A percentile compares a stretch with the other conserved stretches of the same genome.
Evolutionary conservation across 2,113 vertebrate species (phyloP).

Genomic region (Riparia riparia): DNA sequence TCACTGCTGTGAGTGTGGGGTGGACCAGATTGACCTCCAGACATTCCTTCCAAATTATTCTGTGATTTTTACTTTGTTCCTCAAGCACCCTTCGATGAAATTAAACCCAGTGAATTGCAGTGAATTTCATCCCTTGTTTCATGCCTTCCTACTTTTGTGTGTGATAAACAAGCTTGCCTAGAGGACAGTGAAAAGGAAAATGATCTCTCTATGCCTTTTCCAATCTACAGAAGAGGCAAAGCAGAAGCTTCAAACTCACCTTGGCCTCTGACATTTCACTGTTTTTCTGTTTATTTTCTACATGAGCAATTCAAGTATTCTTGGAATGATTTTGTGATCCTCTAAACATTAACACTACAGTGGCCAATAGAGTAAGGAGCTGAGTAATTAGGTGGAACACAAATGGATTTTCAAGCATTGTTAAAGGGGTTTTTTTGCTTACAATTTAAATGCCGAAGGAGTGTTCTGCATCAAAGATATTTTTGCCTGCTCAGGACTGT

Average conservation of each 20-base stretch:
- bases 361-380: background rate
- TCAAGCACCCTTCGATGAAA: background rate
- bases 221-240: background rate
- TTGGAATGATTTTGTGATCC: background rate
- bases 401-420: slow-evolving; percentile 37
- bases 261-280: background rate
- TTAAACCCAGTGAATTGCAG: background rate
- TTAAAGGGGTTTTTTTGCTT: background rate
- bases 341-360: background rate
- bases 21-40: background rate
- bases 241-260: background rate
- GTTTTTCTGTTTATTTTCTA: background rate
- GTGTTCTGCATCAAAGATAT: background rate
- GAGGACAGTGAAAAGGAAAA: background rate
- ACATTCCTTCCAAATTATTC: background rate
- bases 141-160: background rate
- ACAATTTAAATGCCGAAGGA: slow-evolving; percentile 5
- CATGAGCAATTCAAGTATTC: background rate
- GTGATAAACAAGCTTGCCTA: background rate
- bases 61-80: background rate
- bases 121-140: background rate
- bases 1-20: background rate
- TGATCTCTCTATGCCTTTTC: background rate
- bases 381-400: slow-evolving; percentile 31
- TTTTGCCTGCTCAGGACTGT: background rate